Evolutionary conservation across 1,140 invertebrate species (phyloP).

Genomic region (Mamestra configurata): DNA sequence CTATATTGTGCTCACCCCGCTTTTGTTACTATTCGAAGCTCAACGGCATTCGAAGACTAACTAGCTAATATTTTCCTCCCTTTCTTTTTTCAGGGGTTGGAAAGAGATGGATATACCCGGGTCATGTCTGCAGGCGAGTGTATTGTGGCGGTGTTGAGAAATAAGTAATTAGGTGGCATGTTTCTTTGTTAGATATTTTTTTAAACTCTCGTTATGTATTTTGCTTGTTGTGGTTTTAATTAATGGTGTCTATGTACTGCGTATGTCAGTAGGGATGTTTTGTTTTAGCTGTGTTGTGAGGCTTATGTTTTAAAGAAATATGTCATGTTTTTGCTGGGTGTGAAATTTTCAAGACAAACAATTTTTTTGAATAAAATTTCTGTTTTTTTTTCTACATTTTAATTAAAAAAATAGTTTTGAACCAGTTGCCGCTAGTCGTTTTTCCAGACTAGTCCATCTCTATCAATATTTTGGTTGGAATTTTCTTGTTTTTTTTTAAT

Average conservation of each 20-base stretch:
- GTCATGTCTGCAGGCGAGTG: conserved; percentile 70
- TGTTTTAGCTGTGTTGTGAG: neutral
- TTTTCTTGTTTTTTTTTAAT: no score
- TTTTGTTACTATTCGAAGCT: conserved; percentile 75
- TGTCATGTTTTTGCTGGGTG: neutral
- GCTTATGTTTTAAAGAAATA: neutral
- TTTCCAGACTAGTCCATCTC: no score
- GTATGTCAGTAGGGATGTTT: neutral
- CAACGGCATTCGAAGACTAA: conserved; percentile 75
- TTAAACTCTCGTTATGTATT: conserved; percentile 59
- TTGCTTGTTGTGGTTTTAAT: conserved; percentile 38
- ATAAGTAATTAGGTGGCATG: conserved; percentile 85
- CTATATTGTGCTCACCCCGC: conserved; percentile 68
- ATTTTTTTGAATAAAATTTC: neutral
- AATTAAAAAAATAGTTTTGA: neutral
- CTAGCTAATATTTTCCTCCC: conserved; percentile 74
- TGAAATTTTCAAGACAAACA: no score
- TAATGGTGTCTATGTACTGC: conserved; percentile 38
- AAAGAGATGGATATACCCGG: conserved; percentile 65
- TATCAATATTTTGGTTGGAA: no score
- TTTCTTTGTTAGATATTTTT: conserved; percentile 68
- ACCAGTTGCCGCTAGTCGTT: no score
- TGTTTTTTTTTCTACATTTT: neutral
- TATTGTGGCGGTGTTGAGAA: conserved; percentile 68
- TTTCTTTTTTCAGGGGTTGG: conserved; percentile 52